phyloP scores from a whole-genome alignment of 2,888 invertebrate genomes.

The Xanthostigma xanthostigma region DNA sequence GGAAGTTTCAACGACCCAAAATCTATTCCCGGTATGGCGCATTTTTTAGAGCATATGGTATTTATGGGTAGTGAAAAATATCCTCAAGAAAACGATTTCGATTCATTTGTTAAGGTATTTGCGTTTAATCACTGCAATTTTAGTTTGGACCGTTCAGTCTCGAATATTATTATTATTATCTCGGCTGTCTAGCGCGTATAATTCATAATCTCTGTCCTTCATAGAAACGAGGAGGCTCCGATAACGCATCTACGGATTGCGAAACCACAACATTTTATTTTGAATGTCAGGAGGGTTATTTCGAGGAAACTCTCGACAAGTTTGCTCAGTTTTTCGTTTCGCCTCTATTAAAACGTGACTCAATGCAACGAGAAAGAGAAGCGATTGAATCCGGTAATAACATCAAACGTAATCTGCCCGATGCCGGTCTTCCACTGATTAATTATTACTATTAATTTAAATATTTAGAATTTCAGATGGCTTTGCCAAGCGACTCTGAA shows the following conservation, averaged over 20 bases:
- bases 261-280: conserved; percentile 82
- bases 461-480: conserved; percentile 63
- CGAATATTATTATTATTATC: neutral
- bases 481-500: conserved; percentile 54
- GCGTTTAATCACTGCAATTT: neutral
- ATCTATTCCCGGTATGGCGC: conserved; percentile 64
- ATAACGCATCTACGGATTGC: conserved; percentile 77
- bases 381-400: conserved; percentile 68
- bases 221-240: conserved; percentile 67
- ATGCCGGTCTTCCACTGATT: too few relatives aligned
- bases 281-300: conserved; percentile 67
- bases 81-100: conserved; percentile 73
- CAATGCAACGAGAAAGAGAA: conserved; percentile 74
- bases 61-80: conserved; percentile 90
- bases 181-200: too few relatives aligned
- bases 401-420: neutral
- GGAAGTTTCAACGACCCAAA: conserved; percentile 68
- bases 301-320: conserved; percentile 62
- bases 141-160: neutral
- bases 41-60: conserved; percentile 84
- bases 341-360: conserved; percentile 70
- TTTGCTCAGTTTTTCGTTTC: conserved; percentile 81
- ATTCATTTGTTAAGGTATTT: conserved; percentile 53
- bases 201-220: conserved; percentile 16
- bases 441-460: conserved; percentile 1